Evolutionary conservation across 1,140 invertebrate genomes (phyloP), one percentile per base, ranked within the genome.

Genomic region (Zaprionus africanus): DNA sequence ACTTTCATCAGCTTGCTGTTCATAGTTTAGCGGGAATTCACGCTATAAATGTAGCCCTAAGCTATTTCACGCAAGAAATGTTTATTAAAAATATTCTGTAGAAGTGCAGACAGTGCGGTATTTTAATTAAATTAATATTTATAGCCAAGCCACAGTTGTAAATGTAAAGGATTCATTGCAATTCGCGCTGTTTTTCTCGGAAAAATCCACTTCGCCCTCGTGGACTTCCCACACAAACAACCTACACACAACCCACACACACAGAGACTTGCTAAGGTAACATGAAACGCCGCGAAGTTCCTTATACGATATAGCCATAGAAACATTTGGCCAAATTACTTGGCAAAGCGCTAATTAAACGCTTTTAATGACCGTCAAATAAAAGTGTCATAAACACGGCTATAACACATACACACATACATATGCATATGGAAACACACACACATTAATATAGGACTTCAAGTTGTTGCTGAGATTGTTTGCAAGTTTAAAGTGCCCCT

Each of bases 341-440:
- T 72, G 72, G 67, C 65, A 34, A 81, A 84, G 62, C 63, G 76
- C 81, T 90, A 85, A 88, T 88, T 88, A 88, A 85, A 82, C 76
- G 67, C 60, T 90, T 90, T 70, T 88, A 79, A 90, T 75, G 71
- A 34, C 56, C 78, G 51, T 71, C 68, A 56, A 85, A 90, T 81
- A 82, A 88, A 90, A 79, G 34, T 69, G 66, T 80, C 85, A 71
- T 90, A 79, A 88, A 81, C 62, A 63, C 57, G 11, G 57, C 57
- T 34, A 77, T 58, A 46, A 43, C 7, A 46, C n/a, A 46, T 1
- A 17, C n/a, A 46, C 3, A 11, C 41, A 77, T 80, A 73, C 56
- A 68, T 65, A 78, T 82, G 22, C 31, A 4, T 6, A 13, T 24
- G 9, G 7, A 51, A 19, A 51, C 24, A 24, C 11, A 24, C 19